Conservation (phyloP, 2,888 invertebrate genomes). For the Tipula unca region DNA sequence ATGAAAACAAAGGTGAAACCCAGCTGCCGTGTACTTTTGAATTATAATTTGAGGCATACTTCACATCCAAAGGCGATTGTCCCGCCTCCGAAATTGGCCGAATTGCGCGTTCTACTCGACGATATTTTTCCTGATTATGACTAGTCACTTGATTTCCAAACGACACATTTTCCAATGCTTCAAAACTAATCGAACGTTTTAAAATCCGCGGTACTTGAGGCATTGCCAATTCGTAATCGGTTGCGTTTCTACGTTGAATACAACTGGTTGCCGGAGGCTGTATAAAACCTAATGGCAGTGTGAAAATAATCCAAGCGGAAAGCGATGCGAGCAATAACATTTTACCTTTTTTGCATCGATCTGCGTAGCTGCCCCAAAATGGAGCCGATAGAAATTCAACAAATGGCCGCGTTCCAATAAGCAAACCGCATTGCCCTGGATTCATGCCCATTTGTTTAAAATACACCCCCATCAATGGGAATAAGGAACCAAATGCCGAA, state of each 20-base stretch:
- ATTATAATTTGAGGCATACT: slow-evolving; percentile 68
- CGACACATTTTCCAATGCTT: slow-evolving; percentile 31
- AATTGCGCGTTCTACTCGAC: slow-evolving; percentile 31
- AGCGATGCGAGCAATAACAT: slow-evolving; percentile 81
- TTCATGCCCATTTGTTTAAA: slow-evolving; percentile 99
- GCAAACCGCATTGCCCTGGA: slow-evolving; percentile 85
- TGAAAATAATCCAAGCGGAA: slow-evolving; percentile 94
- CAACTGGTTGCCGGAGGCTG: slow-evolving; percentile 91
- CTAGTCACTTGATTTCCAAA: not conserved
- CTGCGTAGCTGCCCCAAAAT: slow-evolving; percentile 95
- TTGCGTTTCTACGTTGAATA: slow-evolving; percentile 54
- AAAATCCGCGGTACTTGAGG: slow-evolving; percentile 45
- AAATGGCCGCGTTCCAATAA: slow-evolving; percentile 94
- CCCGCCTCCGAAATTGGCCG: slow-evolving; percentile 43
- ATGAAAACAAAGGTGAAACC: slow-evolving; percentile 87
- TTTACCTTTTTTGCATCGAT: slow-evolving; percentile 81
- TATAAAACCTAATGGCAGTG: slow-evolving; percentile 89
- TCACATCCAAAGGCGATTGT: slow-evolving; percentile 66
- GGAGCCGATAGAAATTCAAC: slow-evolving; percentile 96
- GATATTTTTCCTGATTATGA: not conserved
- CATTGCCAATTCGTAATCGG: slow-evolving; percentile 53
- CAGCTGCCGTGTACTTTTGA: slow-evolving; percentile 58
- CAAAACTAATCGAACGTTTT: slow-evolving; percentile 42
- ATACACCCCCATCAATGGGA: slow-evolving; percentile 97
- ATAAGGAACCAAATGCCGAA: slow-evolving; percentile 95